Evolutionary conservation across 1,140 invertebrate species (phyloP), one percentile per base, ranked within the genome.

Genomic region (Saccostrea echinata): DNA sequence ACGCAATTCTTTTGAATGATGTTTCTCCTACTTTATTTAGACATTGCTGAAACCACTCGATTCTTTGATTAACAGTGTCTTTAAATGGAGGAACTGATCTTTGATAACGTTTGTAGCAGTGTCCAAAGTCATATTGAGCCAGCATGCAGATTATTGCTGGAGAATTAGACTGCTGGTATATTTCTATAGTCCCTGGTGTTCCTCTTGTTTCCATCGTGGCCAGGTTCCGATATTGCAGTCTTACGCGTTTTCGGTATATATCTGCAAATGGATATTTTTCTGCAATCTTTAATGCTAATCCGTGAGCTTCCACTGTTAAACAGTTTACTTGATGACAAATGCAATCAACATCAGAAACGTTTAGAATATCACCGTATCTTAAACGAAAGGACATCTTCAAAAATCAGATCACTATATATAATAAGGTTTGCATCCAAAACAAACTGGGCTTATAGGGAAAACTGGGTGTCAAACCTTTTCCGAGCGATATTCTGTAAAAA

Each of bases 261-360:
- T 76, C 71, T n/a, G 71, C 71, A 3, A 76, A 76, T 6, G 71
- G 71, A 76, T 76, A 76, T 76, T 76, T 76, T 24, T 76, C 71
- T 35, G 71, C 71, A 11, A 35, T n/a, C 24, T 76, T 13, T 35
- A 24, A 76, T 11, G 71, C 18, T 4, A 76, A 27, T 13, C 71
- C 71, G 16, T 76, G 71, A 1, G 71, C 18, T 30, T 76, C 13
- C n/a, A 76, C 24, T 27, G 71, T 76, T 24, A 76, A 76, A 76
- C 71, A 76, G n/a, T 30, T 76, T 35, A 76, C 71, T 76, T 76
- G 71, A 21, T 76, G 71, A 27, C 71, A 76, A 35, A 76, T 76
- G 11, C 13, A 13, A 76, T 76, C 71, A 24, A 24, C 71, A 24
- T 18, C 33, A 3, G 13, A 3, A 16, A 13, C 11, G 71, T 13